These are phyloP conservation scores for Incurvaria masculella DNA, from an alignment of 2,888 invertebrate genomes.

Conservation along the genomic window DNA sequence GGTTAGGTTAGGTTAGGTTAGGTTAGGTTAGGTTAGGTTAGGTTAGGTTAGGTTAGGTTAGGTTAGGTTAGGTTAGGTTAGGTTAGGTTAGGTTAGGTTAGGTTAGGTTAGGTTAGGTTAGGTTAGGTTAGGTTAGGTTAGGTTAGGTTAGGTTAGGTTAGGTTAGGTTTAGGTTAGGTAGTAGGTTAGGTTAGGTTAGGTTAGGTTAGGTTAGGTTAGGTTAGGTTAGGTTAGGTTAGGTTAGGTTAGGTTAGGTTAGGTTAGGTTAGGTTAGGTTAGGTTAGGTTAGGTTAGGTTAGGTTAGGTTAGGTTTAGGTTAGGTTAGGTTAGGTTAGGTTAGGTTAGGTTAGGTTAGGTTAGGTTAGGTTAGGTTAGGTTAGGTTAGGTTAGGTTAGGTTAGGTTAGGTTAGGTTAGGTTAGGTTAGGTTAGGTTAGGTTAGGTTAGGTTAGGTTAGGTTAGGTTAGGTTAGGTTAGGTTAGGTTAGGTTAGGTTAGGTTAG, in stretches of 20 bases:
- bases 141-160: constrained; percentile 8
- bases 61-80: constrained; percentile 18
- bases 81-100: constrained; percentile 17
- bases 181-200: constrained; percentile 6
- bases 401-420: constrained; percentile 9
- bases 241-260: constrained; percentile 8
- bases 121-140: constrained; percentile 6
- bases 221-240: constrained; percentile 10
- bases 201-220: constrained; percentile 11
- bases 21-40: constrained; percentile 15
- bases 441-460: constrained; percentile 9
- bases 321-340: constrained; percentile 9
- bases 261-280: constrained; percentile 9
- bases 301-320: constrained; percentile 9
- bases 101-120: constrained; percentile 9
- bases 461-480: constrained; percentile 9
- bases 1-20: too few species aligned
- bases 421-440: constrained; percentile 9
- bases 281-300: constrained; percentile 9
- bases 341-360: constrained; percentile 9
- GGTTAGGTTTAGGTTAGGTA: constrained; percentile 9
- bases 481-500: constrained; percentile 9
- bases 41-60: constrained; percentile 16
- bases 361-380: constrained; percentile 9
- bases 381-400: constrained; percentile 9